Evolutionary conservation across 2,888 invertebrate species (phyloP).

Genomic region (Cryptophagus acutangulus): DNA sequence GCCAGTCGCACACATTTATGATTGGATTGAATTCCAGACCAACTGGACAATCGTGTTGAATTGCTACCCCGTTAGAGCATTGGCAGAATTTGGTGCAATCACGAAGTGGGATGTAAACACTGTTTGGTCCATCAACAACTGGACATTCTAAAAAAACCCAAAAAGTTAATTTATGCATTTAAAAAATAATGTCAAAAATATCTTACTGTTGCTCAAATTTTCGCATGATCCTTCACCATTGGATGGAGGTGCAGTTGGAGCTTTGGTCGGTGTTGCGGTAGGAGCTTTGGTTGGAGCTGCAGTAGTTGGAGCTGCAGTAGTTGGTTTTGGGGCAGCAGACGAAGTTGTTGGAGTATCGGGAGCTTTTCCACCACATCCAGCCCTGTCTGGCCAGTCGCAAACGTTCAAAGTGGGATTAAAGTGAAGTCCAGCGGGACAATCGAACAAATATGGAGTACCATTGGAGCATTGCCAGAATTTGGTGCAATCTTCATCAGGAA

Average conservation of each 20-base stretch:
- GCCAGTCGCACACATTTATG: slow-evolving; percentile 29
- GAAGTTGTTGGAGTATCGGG: slow-evolving; percentile 6
- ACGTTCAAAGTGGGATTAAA: slow-evolving; percentile 25
- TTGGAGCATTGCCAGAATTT: slow-evolving; percentile 29
- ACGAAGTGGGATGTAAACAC: slow-evolving; percentile 20
- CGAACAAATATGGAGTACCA: slow-evolving; percentile 25
- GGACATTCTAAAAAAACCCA: slow-evolving; percentile 8
- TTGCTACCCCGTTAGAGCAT: slow-evolving; percentile 28
- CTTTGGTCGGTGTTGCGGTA: slow-evolving; percentile 4
- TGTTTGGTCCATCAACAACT: slow-evolving; percentile 13
- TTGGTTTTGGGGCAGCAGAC: slow-evolving; percentile 8
- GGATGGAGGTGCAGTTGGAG: slow-evolving; percentile 1
- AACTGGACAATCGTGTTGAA: slow-evolving; percentile 23
- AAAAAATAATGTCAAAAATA: background rate
- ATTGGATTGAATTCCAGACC: slow-evolving; percentile 26
- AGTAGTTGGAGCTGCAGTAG: slow-evolving; percentile 13
- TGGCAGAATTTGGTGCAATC: slow-evolving; percentile 26
- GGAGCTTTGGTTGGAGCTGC: slow-evolving; percentile 9
- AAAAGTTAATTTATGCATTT: background rate
- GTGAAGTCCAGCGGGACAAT: slow-evolving; percentile 26
- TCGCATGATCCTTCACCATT: background rate
- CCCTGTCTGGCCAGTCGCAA: slow-evolving; percentile 28
- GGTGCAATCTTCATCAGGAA: slow-evolving; percentile 21
- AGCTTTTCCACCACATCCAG: slow-evolving; percentile 20
- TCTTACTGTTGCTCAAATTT: background rate